Conservation (phyloP, 1,140 invertebrate species). For the Mylabris phalerata region DNA sequence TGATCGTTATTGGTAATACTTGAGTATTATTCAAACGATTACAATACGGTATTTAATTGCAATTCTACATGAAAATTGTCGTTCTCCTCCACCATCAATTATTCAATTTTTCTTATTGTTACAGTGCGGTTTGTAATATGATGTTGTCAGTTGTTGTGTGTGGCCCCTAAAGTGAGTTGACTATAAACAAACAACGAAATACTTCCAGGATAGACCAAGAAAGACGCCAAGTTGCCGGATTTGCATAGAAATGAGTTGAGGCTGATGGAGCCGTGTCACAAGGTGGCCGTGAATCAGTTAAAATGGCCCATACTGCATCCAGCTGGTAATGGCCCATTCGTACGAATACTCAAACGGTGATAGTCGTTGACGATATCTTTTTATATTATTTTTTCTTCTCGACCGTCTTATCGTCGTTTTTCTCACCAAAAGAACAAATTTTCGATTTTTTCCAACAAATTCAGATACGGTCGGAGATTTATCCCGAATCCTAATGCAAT, state of each 20-base stretch:
- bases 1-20: too few species aligned
- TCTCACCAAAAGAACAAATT: too few species aligned
- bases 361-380: slow-evolving; percentile 11
- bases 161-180: not conserved
- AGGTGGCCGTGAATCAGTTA: slow-evolving; percentile 39
- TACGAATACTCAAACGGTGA: slow-evolving; percentile 7
- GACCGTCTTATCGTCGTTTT: too few species aligned
- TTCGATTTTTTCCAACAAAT: too few species aligned
- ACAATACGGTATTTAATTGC: not conserved
- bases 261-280: slow-evolving; percentile 40
- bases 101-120: not conserved
- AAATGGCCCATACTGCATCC: slow-evolving; percentile 23
- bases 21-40: not conserved
- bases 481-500: too few species aligned
- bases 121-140: not conserved
- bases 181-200: not conserved
- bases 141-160: not conserved
- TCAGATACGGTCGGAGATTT: too few species aligned
- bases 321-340: slow-evolving; percentile 19
- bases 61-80: not conserved
- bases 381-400: slow-evolving; percentile 1
- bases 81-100: too few species aligned
- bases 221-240: slow-evolving; percentile 17
- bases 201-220: too few species aligned
- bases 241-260: slow-evolving; percentile 37